Evolutionary conservation across 2,797 vertebrate species (phyloP).

Genomic region (Acanthopagrus latus): DNA sequence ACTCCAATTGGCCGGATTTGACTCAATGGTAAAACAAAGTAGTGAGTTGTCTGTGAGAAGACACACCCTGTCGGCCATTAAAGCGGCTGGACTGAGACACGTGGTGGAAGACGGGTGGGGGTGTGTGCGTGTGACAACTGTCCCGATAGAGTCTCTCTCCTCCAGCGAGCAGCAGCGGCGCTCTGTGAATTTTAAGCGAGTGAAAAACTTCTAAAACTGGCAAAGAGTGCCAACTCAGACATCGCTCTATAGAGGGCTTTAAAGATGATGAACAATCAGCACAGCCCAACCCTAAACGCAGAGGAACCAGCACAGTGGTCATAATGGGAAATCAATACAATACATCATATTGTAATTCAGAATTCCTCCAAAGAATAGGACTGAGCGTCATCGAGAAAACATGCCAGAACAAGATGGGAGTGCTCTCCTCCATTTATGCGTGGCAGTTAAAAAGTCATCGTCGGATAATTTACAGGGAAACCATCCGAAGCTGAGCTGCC

Average conservation of each 20-base stretch:
- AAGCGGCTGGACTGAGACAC: conserved; percentile 35
- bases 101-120: neutral
- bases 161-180: neutral
- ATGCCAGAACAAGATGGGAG: conserved; percentile 28
- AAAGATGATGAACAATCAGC: conserved; percentile 39
- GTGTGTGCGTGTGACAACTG: conserved; percentile 10
- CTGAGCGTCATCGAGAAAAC: conserved; percentile 27
- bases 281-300: neutral
- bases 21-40: conserved; percentile 61
- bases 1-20: conserved; percentile 65
- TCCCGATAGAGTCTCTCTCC: conserved; percentile 15
- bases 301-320: neutral
- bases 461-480: conserved; percentile 36
- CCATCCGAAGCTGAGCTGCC: conserved; percentile 22
- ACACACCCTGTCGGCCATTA: conserved; percentile 50
- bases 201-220: conserved; percentile 15
- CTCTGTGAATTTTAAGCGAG: conserved; percentile 43
- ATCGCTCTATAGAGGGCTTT: conserved; percentile 10
- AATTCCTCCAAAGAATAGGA: conserved; percentile 7
- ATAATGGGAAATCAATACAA: conserved; percentile 37
- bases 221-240: conserved; percentile 9
- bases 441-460: conserved; percentile 32
- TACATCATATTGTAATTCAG: conserved; percentile 36
- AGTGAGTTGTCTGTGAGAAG: conserved; percentile 30
- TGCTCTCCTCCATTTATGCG: conserved; percentile 27